These are phyloP conservation scores for Galeruca laticollis DNA, from an alignment of 2,888 invertebrate species.

Conservation along the genomic window DNA sequence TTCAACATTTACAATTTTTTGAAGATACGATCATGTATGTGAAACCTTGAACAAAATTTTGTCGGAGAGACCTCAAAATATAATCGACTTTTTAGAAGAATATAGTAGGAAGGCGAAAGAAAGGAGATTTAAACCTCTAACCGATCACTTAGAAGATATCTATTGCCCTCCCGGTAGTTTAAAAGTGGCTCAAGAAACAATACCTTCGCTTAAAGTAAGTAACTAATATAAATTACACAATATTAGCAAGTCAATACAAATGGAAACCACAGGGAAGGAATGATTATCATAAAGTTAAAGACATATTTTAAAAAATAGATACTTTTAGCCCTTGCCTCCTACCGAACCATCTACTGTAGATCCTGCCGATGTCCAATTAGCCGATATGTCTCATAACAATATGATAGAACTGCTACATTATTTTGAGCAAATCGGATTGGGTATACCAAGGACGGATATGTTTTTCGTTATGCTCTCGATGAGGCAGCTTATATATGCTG, in stretches of 20 bases:
- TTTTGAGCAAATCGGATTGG: constrained; percentile 79
- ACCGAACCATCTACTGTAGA: constrained; percentile 62
- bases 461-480: constrained; percentile 81
- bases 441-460: constrained; percentile 80
- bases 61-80: constrained; percentile 83
- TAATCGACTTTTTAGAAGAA: constrained; percentile 87
- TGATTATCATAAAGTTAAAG: no score
- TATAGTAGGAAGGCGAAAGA: constrained; percentile 84
- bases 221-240: no score
- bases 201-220: constrained; percentile 70
- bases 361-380: constrained; percentile 63
- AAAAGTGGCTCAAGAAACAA: constrained; percentile 68
- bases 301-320: no score
- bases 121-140: constrained; percentile 75
- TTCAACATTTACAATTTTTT: constrained; percentile 27
- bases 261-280: no score
- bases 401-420: constrained; percentile 66
- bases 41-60: constrained; percentile 83
- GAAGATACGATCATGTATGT: constrained; percentile 85
- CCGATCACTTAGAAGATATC: constrained; percentile 75
- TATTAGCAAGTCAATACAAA: neutral
- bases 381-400: constrained; percentile 66
- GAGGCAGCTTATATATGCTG: constrained; percentile 74
- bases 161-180: constrained; percentile 73
- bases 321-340: constrained; percentile 52